phyloP scores from a whole-genome alignment of 64 coral and sea anemone species.

The Actinia tenebrosa region DNA sequence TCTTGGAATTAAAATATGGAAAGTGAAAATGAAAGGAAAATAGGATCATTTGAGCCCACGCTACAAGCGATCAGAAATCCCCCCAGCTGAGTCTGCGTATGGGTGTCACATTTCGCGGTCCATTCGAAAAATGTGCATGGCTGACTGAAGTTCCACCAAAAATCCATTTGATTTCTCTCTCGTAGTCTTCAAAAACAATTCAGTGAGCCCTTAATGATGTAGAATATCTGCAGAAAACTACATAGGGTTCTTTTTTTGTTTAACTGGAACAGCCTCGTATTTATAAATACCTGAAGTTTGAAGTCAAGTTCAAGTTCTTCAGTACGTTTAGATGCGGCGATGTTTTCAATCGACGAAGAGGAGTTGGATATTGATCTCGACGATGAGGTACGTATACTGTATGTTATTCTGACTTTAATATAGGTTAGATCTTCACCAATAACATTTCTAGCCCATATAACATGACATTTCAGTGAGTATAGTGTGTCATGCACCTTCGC shows the following conservation, averaged over 20 bases:
- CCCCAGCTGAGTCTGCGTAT: not conserved
- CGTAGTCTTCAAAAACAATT: not conserved
- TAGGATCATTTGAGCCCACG: not conserved
- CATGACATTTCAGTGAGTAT: not conserved
- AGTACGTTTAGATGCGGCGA: not conserved
- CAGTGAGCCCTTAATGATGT: not conserved
- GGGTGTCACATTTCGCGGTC: not conserved
- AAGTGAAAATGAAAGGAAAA: conserved; percentile 6
- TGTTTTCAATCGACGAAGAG: conserved; percentile 70
- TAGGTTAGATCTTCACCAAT: not conserved
- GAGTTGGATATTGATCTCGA: conserved; percentile 42
- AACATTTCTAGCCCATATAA: no score
- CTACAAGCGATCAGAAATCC: conserved; percentile 1
- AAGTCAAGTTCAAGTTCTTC: not conserved
- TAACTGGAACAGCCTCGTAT: not conserved
- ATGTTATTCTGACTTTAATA: not conserved
- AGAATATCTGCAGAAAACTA: not conserved
- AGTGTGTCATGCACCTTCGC: not conserved
- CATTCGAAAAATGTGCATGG: not conserved
- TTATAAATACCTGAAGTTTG: not conserved
- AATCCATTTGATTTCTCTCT: not conserved
- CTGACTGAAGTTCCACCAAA: not conserved
- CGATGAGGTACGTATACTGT: conserved; percentile 33
- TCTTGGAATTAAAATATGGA: not conserved
- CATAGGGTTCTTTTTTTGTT: not conserved